Evolutionary conservation across 2,113 vertebrate species (phyloP), one percentile per base, ranked within the genome.

Genomic region (Actenoides hombroni): DNA sequence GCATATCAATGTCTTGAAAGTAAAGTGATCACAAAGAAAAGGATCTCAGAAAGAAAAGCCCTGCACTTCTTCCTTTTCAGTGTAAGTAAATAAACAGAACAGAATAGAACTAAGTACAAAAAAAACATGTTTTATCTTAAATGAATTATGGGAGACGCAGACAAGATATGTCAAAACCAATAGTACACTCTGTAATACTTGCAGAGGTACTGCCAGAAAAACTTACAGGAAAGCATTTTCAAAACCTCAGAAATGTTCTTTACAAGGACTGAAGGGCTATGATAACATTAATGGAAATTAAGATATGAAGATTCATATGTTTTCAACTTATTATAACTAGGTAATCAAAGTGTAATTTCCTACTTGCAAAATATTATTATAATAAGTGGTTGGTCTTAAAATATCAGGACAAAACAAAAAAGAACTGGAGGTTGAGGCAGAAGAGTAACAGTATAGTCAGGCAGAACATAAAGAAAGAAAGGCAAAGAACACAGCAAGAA

Each of bases 271-370:
- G 44, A 93, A 89, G 28, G 15, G 19, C 46, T 90, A 7, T 48
- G 19, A 70, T 64, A 83, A 92, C 37, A 86, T 93, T 77, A 12
- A 70, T 70, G 76, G 88, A 94, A 54, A 75, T 71, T 92, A 94
- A 96, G 86, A 88, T 68, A 29, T 12, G 29, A 70, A 78, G 11
- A 90, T 15, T 68, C 11, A 7, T 70, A n/a, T 49, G 16, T 94
- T 95, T 97, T 89, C 71, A 91, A 68, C 24, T 61, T 73, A 92
- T 73, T 74, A 20, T 81, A 73, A 42, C 26, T 86, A 39, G 8
- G 26, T 64, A 82, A 17, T 63, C 28, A 54, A 16, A 15, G 61
- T 84, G 21, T 84, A 48, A 74, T 64, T 91, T 96, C 5, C 39
- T 70, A 21, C 35, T 57, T 76, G 28, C 12, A 83, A 64, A 82